phyloP scores from a whole-genome alignment of 2,888 invertebrate genomes.

The Meliscaeva auricollis region DNA sequence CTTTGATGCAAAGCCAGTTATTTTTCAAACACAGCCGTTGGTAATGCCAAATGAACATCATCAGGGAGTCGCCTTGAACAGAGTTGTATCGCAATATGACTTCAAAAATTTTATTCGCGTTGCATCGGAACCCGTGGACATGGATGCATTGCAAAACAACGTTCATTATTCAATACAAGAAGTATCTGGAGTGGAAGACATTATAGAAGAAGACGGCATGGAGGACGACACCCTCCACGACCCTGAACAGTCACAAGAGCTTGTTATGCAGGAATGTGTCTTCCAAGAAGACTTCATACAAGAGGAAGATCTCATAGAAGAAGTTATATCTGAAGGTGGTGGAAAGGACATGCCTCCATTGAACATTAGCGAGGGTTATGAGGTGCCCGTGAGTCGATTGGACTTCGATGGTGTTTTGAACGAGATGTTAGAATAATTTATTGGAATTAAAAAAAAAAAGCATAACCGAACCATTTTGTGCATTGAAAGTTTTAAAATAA shows the following conservation, averaged over 20 bases:
- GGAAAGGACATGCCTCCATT: conserved; percentile 47
- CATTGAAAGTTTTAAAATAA: background rate
- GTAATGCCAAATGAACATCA: no score
- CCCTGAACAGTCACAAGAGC: background rate
- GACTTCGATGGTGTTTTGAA: conserved; percentile 57
- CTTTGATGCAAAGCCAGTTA: background rate
- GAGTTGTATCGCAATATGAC: conserved; percentile 18
- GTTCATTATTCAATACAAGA: conserved; percentile 48
- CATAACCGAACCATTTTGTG: background rate
- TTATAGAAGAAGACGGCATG: conserved; percentile 42
- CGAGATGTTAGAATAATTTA: conserved; percentile 51
- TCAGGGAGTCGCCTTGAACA: conserved; percentile 25
- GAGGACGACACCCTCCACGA: conserved; percentile 22
- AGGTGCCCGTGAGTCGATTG: conserved; percentile 25
- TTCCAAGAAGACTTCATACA: conserved; percentile 50
- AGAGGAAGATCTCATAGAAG: conserved; percentile 64
- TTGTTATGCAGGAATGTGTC: conserved; percentile 40
- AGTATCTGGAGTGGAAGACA: conserved; percentile 13
- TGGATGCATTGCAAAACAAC: background rate
- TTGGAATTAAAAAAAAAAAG: background rate
- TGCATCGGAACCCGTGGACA: background rate
- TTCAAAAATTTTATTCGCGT: conserved; percentile 42
- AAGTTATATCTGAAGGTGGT: conserved; percentile 49
- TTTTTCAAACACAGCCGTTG: background rate
- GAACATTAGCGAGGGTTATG: conserved; percentile 39